Evolutionary conservation across 92 coral and sea anemone genomes (phyloP), one percentile per base, ranked within the genome.

Genomic region (Zoanthus gigantus): DNA sequence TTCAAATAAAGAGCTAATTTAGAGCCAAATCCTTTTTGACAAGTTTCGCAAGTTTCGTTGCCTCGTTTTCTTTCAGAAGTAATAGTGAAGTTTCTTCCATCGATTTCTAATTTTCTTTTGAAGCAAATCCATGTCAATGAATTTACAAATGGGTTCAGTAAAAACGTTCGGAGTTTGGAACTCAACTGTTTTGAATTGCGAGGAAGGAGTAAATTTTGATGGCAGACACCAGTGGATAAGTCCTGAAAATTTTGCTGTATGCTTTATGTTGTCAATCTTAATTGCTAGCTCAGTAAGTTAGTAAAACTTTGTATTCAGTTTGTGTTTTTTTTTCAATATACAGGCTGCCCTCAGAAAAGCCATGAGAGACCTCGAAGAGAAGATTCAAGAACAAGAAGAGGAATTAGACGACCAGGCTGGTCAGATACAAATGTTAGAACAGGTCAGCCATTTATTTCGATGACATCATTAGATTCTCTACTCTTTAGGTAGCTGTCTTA

Each of bases 391-490:
- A 31, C 99, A 95, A 76, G 99, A 97, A 57, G 99, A 97, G 57
- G 99, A 97, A 88, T 82, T 97, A 29, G 99, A 97, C 46, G 99
- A 97, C 48, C 99, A 97, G 71, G 99, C 99, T 0, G 98, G 98
- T 17, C 92, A 95, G 88, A 95, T 97, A 32, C 99, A 97, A 50
- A 72, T 93, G 83, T 82, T 97, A 82, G 98, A 97, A 74, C 99
- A 97, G 89, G 98, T 95, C 48, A 6, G 94, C 32, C 66, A 9
- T 16, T 0, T 16, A 0, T 7, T 63, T 63, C 4, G 15, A 4
- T 18, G 42, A 44, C 44, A 68, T 31, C 18, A 15, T 30, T 54
- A 12, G 16, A 34, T 16, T 30, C 31, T 29, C 14, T 83, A 12
- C 31, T 66, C 47, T 53, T 42, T 31, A 5, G 47, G 13, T 31